Evolutionary conservation across 92 coral and sea anemone species (phyloP).

Genomic region (Epizoanthus ramosus): DNA sequence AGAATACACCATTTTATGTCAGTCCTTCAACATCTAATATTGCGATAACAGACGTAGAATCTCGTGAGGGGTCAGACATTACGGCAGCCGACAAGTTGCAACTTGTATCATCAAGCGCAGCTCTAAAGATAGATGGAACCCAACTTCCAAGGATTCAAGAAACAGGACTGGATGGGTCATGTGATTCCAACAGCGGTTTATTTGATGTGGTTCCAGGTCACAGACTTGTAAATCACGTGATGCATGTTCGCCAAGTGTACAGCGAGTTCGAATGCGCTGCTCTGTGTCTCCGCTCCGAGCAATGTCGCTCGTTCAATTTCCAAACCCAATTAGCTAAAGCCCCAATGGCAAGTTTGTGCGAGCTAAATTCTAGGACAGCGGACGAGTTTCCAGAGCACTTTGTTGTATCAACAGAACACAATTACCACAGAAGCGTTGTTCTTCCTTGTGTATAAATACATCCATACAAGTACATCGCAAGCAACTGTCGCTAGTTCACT

Average conservation of each 20-base stretch:
- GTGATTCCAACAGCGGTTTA: background rate
- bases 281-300: background rate
- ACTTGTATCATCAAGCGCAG: too few species aligned
- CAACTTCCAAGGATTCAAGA: too few species aligned
- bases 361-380: constrained; percentile 7
- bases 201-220: background rate
- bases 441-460: background rate
- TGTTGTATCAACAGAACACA: too few species aligned
- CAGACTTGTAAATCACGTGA: constrained; percentile 5
- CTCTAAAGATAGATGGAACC: too few species aligned
- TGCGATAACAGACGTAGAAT: too few species aligned
- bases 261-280: constrained; percentile 25
- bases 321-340: background rate
- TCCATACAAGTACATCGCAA: too few species aligned
- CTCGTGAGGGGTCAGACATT: too few species aligned
- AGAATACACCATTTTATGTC: too few species aligned
- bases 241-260: background rate
- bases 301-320: constrained; percentile 14
- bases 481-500: too few species aligned
- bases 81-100: too few species aligned
- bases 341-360: background rate
- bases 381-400: constrained; percentile 1
- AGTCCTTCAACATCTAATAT: too few species aligned
- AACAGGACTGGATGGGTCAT: too few species aligned
- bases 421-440: background rate